phyloP scores from a whole-genome alignment of 2,797 vertebrate species.

The Corythornis leucogaster region DNA sequence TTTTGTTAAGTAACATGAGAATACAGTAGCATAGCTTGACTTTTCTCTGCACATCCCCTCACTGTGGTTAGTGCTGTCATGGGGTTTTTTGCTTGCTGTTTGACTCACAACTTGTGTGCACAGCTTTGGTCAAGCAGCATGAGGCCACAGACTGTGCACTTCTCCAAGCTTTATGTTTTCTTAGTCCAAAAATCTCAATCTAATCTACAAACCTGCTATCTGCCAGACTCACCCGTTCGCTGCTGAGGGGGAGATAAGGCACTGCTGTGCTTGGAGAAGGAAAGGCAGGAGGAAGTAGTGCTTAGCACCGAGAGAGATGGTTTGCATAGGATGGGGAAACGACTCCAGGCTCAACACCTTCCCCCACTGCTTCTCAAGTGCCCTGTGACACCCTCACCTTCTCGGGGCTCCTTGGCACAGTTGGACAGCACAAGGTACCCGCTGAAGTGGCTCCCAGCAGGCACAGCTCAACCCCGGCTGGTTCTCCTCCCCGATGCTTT shows the following conservation, averaged over 20 bases:
- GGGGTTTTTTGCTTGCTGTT: background rate
- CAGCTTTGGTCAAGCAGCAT: background rate
- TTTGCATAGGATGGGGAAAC: background rate
- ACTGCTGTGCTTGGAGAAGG: background rate
- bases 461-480: background rate
- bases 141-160: slow-evolving; percentile 17
- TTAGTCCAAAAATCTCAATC: background rate
- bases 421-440: fast-evolving
- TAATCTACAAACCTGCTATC: slow-evolving; percentile 18
- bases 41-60: background rate
- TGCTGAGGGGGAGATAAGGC: background rate
- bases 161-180: background rate
- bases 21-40: background rate
- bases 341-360: background rate
- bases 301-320: background rate
- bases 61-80: background rate
- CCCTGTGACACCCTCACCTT: background rate
- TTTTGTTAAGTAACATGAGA: background rate
- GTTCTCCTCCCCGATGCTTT: background rate
- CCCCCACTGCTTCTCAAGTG: background rate
- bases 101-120: background rate
- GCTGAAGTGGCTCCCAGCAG: background rate
- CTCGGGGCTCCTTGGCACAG: background rate
- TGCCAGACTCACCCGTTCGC: background rate
- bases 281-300: background rate